A percentile compares a stretch with the other conserved stretches of the same genome.
Conservation (phyloP, 2,797 vertebrate species). For the Brachyrhaphis roseni region DNA sequence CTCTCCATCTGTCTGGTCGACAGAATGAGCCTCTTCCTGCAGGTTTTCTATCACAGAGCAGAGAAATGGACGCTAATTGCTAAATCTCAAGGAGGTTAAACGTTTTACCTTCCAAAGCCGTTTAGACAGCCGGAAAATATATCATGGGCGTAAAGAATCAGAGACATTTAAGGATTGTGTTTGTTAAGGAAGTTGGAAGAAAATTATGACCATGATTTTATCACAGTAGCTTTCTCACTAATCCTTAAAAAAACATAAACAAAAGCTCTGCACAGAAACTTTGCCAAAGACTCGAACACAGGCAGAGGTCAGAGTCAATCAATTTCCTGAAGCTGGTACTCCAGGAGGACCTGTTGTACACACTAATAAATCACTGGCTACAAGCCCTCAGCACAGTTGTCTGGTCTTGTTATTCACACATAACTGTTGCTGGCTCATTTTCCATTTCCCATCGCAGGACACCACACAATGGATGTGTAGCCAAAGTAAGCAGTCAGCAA, state of each 20-base stretch:
- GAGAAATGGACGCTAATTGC: constrained; percentile 43
- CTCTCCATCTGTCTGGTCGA: constrained; percentile 23
- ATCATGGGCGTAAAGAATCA: constrained; percentile 24
- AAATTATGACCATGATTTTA: constrained; percentile 22
- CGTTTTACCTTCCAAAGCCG: constrained; percentile 42
- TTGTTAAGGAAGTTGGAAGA: not conserved
- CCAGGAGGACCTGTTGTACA: constrained; percentile 37
- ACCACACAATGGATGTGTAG: not conserved
- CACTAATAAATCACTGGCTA: constrained; percentile 65
- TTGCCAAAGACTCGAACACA: constrained; percentile 18
- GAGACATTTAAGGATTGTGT: constrained; percentile 3
- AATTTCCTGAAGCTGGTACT: constrained; percentile 48
- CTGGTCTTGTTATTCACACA: constrained; percentile 34
- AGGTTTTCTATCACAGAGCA: constrained; percentile 44
- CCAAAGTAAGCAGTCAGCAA: not conserved
- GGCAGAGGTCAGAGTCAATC: constrained; percentile 63
- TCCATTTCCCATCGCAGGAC: constrained; percentile 29
- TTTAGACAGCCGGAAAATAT: constrained; percentile 46
- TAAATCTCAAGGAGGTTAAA: constrained; percentile 37
- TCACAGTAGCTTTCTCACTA: constrained; percentile 1
- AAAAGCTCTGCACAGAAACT: constrained; percentile 18
- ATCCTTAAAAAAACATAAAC: not conserved
- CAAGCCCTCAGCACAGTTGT: constrained; percentile 43
- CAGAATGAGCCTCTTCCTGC: constrained; percentile 39
- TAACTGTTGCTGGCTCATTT: constrained; percentile 32